These are phyloP conservation scores for Digitonthophagus gazella DNA, from an alignment of 2,888 invertebrate genomes.

Conservation along the genomic window DNA sequence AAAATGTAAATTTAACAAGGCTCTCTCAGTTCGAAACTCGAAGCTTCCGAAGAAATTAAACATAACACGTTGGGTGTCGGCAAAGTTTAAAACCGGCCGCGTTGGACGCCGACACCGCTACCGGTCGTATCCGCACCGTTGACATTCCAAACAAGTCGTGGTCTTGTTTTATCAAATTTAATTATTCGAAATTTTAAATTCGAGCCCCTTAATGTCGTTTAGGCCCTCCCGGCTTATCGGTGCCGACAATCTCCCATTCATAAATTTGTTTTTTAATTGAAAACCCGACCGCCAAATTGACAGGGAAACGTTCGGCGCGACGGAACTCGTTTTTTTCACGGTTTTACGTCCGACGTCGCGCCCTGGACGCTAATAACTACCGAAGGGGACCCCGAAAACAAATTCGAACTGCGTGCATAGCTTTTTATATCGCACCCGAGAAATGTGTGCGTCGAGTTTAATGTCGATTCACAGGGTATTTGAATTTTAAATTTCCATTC, in stretches of 20 bases:
- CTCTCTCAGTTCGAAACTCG: background rate
- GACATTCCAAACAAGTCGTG: slow-evolving; percentile 40
- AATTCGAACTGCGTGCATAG: too few relatives aligned
- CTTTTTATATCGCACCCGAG: too few relatives aligned
- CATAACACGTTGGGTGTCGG: slow-evolving; percentile 2
- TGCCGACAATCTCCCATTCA: slow-evolving; percentile 34
- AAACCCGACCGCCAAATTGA: slow-evolving; percentile 23
- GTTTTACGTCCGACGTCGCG: background rate
- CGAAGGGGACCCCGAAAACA: too few relatives aligned
- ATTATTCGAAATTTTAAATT: slow-evolving; percentile 43
- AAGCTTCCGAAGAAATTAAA: background rate
- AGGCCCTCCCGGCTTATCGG: slow-evolving; percentile 27
- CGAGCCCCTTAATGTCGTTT: slow-evolving; percentile 36
- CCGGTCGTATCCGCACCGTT: slow-evolving; percentile 37
- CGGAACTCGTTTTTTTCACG: background rate
- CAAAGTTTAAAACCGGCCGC: background rate
- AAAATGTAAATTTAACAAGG: background rate
- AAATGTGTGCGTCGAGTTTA: too few relatives aligned
- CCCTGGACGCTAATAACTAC: too few relatives aligned
- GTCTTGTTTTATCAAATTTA: slow-evolving; percentile 43
- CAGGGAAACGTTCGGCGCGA: background rate
- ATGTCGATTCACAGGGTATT: too few relatives aligned
- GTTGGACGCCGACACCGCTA: slow-evolving; percentile 39
- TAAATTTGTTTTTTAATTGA: slow-evolving; percentile 33
- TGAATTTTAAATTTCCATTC: too few relatives aligned